Conservation (phyloP, 2,113 vertebrate species). For the Dipodomys ordii region DNA sequence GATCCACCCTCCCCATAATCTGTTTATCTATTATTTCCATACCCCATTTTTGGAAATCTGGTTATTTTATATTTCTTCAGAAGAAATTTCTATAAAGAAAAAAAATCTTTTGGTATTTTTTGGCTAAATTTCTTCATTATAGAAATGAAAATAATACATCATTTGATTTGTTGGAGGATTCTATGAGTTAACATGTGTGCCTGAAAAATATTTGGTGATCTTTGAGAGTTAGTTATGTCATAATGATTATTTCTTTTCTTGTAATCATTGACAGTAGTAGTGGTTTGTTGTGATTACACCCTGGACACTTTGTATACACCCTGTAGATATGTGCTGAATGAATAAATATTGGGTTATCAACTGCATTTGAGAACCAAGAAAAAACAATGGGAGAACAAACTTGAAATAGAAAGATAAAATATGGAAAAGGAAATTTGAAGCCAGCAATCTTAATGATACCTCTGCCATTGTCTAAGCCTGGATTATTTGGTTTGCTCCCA, state of each 20-base stretch:
- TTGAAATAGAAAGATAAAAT: neutral
- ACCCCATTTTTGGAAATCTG: neutral
- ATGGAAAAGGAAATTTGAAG: neutral
- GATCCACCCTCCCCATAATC: neutral
- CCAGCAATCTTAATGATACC: neutral
- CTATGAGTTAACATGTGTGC: neutral
- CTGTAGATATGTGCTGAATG: neutral
- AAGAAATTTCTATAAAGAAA: neutral
- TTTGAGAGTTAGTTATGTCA: neutral
- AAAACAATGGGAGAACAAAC: neutral
- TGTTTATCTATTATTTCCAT: neutral
- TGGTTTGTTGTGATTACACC: neutral
- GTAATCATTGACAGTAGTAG: neutral
- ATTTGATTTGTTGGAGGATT: neutral
- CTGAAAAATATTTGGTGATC: neutral
- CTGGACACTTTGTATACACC: neutral
- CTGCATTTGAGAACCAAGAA: neutral
- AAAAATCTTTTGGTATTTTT: neutral
- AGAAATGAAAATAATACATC: neutral
- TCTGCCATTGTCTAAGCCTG: neutral
- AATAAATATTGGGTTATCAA: neutral
- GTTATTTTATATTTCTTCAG: neutral
- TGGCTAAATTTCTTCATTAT: slow-evolving; percentile 33
- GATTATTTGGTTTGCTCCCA: neutral
- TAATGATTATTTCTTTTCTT: neutral